A percentile compares a stretch with the other conserved stretches of the same genome.
These are phyloP conservation scores for Scaptomyza graminum DNA, from an alignment of 1,140 invertebrate genomes.

Conservation along the genomic window DNA sequence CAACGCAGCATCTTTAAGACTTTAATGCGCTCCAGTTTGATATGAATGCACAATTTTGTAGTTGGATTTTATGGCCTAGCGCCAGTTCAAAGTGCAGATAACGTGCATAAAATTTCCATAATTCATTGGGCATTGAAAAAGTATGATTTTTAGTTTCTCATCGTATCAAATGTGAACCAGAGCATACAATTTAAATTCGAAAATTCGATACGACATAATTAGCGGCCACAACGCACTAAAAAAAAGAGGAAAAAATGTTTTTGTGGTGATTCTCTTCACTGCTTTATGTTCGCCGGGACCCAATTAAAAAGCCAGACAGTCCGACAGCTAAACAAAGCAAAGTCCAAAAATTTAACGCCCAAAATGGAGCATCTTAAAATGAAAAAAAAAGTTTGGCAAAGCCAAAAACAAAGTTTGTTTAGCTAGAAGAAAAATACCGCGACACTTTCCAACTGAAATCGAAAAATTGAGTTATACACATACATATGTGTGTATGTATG, in stretches of 20 bases:
- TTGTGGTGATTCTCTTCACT: conserved; percentile 14
- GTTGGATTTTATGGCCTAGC: conserved; percentile 43
- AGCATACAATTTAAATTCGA: conserved; percentile 70
- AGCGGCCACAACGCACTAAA: conserved; percentile 4
- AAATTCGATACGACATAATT: conserved; percentile 40
- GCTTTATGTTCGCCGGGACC: conserved; percentile 23
- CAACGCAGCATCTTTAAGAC: conserved; percentile 19
- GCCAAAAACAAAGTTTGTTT: conserved; percentile 33
- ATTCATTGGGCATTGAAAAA: conserved; percentile 21
- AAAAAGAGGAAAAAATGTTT: conserved; percentile 11
- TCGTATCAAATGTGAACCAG: conserved; percentile 57
- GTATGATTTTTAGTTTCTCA: conserved; percentile 54
- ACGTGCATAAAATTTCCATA: conserved; percentile 31
- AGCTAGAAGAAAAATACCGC: conserved; percentile 22
- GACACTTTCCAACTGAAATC: conserved; percentile 38
- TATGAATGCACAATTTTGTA: conserved; percentile 24
- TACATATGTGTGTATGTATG: conserved; percentile 10
- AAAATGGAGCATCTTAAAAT: conserved; percentile 33
- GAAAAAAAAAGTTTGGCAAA: conserved; percentile 34
- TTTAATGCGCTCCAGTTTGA: conserved; percentile 49
- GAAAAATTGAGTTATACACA: conserved; percentile 69
- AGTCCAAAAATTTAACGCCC: conserved; percentile 8
- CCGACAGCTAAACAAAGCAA: conserved; percentile 32
- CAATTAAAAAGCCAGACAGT: conserved; percentile 14
- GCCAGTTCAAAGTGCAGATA: conserved; percentile 56